Percentiles rank a stretch among this genome's conserved stretches.
phyloP scores from a whole-genome alignment of 2,888 invertebrate species.

The Rapana venosa region DNA sequence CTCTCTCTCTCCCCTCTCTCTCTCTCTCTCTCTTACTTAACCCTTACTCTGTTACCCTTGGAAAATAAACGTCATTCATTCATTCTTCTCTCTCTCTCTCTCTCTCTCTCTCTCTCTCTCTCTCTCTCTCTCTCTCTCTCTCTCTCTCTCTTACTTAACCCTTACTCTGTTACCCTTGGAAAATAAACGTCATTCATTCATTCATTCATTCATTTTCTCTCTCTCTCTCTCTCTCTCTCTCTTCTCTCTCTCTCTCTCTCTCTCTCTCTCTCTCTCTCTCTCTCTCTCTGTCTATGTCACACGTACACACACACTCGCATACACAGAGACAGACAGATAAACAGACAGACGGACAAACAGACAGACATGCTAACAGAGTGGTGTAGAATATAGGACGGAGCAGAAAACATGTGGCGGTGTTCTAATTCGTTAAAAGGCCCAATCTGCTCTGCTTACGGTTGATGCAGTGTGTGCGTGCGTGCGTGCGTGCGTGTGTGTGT shows the following conservation, averaged over 20 bases:
- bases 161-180: not conserved
- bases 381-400: too few species aligned
- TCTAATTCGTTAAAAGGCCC: too few species aligned
- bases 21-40: not conserved
- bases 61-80: not conserved
- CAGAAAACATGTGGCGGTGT: too few species aligned
- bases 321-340: too few species aligned
- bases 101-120: not conserved
- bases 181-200: too few species aligned
- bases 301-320: too few species aligned
- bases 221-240: not conserved
- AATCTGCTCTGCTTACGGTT: too few species aligned
- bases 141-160: not conserved
- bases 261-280: slow-evolving; percentile 1
- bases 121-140: slow-evolving; percentile 23
- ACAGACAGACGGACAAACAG: too few species aligned
- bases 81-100: not conserved
- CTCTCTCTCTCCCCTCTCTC: not conserved
- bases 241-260: slow-evolving; percentile 3
- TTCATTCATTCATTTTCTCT: not conserved
- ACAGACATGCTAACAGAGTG: too few species aligned
- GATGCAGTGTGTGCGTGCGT: too few species aligned
- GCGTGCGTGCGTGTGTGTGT: too few species aligned
- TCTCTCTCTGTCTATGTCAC: not conserved
- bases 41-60: not conserved